Evolutionary conservation across 2,113 vertebrate species (phyloP).

Genomic region (Poeciliopsis turrubarensis): DNA sequence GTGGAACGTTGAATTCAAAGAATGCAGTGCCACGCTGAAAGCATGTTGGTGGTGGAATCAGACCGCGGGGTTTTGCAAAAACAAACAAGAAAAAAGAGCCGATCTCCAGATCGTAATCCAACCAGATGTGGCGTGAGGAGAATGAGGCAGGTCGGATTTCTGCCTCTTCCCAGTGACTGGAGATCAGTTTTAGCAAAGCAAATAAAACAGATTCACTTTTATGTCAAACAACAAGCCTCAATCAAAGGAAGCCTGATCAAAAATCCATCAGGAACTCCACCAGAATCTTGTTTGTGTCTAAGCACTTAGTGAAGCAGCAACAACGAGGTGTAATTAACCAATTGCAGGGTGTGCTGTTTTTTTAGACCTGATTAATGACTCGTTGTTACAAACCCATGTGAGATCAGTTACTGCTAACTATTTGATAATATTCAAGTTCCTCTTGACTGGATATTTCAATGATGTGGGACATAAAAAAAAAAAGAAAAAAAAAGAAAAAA

Average conservation of each 20-base stretch:
- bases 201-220: no score
- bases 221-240: no score
- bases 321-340: neutral
- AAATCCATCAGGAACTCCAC: no score
- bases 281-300: no score
- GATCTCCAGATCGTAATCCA: neutral
- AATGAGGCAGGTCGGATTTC: neutral
- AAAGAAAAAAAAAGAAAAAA: no score
- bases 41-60: neutral
- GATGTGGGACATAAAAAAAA: neutral
- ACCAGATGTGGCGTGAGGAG: neutral
- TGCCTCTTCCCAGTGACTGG: neutral
- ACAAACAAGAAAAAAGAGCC: neutral
- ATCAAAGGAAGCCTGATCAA: no score
- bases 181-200: neutral
- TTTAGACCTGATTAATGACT: neutral
- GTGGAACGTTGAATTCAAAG: neutral
- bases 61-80: no score
- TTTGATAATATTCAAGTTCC: neutral
- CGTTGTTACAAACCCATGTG: neutral
- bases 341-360: neutral
- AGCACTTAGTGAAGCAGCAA: neutral
- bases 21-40: neutral
- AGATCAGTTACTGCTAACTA: neutral
- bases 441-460: neutral